Base-by-base conservation (phyloP, 2,797 vertebrate genomes). In the Sebastes hubbsi region DNA sequence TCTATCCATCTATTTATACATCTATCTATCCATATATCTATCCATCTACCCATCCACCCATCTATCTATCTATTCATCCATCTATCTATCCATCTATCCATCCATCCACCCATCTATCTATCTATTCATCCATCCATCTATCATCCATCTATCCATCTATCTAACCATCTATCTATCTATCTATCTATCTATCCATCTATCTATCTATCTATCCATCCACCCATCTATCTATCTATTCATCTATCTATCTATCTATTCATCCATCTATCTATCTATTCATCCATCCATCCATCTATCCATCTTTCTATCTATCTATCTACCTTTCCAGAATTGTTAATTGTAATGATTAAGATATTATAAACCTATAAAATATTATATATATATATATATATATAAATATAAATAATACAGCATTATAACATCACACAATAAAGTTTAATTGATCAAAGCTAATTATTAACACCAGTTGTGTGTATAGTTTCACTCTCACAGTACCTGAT, bases 191-290 rank as follows among this genome's bases (percentile, higher is more conserved):
- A 32, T 3, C 32, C 0, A 32, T 1, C 32, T 0, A 8, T 1
- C 9, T 1, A 32, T 8, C 8, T 1, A 32, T 9, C 1, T 0
- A 32, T 32, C 8, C 0, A 8, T 30, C 30, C 2, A 8, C 9
- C 30, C 3, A 30, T 30, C 7, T 0, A 1, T 30, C 2, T 0
- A 30, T 30, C 6, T 0, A 30, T 7, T 0, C 0, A 30, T 30
- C 6, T 0, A 30, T 30, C 29, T 0, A 30, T 30, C 6, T 4
- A 30, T 7, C 29, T 0, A 30, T 30, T 2, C 0, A 29, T 30
- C 6, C 0, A 29, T 29, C 6, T 0, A 29, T 7, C 2, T 0
- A 29, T 29, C 6, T 0, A 30, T 30, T 2, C 0, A 1, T 30
- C 2, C 0, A 29, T 29, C 6, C 0, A 29, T 7, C 0, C 0